Percentiles rank a stretch among this genome's conserved stretches.
These are phyloP conservation scores for Nebria brevicollis DNA, from an alignment of 2,888 invertebrate genomes.

Conservation along the genomic window DNA sequence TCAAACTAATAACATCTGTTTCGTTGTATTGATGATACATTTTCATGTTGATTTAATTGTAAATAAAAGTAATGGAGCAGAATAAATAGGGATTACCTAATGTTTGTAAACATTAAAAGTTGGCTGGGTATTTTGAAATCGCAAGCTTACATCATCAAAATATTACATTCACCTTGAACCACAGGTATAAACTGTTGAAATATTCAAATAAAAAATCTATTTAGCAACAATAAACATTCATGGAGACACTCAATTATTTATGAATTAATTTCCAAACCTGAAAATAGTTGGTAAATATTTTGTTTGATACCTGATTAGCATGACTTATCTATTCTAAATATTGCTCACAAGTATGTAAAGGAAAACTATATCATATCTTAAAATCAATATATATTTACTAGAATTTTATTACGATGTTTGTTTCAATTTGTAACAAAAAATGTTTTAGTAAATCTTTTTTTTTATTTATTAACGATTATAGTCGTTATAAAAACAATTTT, in stretches of 20 bases:
- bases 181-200: constrained; percentile 17
- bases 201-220: constrained; percentile 5
- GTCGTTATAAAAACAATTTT: too few relatives aligned
- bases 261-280: not conserved
- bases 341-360: not conserved
- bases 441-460: too few relatives aligned
- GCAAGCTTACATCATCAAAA: constrained; percentile 5
- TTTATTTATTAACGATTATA: too few relatives aligned
- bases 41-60: too few relatives aligned
- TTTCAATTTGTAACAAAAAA: too few relatives aligned
- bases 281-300: not conserved
- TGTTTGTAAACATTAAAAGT: constrained; percentile 26
- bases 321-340: not conserved
- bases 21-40: not conserved
- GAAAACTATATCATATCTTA: too few relatives aligned
- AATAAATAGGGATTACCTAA: not conserved
- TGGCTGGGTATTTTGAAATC: constrained; percentile 24
- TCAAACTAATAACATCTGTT: not conserved
- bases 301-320: not conserved
- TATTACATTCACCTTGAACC: constrained; percentile 24
- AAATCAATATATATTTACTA: too few relatives aligned
- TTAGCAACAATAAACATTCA: constrained; percentile 9
- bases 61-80: not conserved
- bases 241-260: not conserved
- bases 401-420: too few relatives aligned